Conservation (phyloP, 2,888 invertebrate species). For the Neocrepidodera transversa region DNA sequence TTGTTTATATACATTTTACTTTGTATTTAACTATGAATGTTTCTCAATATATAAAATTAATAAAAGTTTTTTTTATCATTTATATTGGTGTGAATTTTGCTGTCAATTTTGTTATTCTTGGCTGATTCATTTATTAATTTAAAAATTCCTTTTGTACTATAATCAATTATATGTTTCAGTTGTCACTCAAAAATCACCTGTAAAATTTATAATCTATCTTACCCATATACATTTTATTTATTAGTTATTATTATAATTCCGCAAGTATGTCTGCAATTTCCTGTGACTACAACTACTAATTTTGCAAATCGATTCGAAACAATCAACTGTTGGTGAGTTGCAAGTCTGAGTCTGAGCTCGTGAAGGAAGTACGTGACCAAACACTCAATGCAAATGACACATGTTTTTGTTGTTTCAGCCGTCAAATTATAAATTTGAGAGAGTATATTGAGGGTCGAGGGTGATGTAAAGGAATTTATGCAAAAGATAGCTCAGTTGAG, state of each 20-base stretch:
- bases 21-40: not conserved
- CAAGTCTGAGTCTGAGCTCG: conserved; percentile 11
- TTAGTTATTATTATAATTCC: conserved; percentile 8
- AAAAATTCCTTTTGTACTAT: no score
- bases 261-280: conserved; percentile 5
- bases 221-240: not conserved
- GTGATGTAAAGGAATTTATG: not conserved
- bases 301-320: conserved; percentile 9
- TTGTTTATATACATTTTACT: not conserved
- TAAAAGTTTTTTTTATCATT: not conserved
- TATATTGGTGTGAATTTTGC: no score
- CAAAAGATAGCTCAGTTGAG: no score
- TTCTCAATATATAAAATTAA: not conserved
- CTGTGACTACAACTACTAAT: conserved; percentile 6
- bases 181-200: no score
- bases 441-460: not conserved
- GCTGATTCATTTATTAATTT: no score
- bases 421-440: conserved; percentile 12
- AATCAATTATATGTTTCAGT: no score
- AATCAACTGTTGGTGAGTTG: conserved; percentile 23
- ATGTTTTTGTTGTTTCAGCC: conserved; percentile 23
- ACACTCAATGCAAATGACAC: conserved; percentile 25
- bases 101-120: no score
- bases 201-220: no score
- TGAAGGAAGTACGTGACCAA: conserved; percentile 31